Conservation (phyloP, 1,140 invertebrate species). For the Drosophila equinoxialis region DNA sequence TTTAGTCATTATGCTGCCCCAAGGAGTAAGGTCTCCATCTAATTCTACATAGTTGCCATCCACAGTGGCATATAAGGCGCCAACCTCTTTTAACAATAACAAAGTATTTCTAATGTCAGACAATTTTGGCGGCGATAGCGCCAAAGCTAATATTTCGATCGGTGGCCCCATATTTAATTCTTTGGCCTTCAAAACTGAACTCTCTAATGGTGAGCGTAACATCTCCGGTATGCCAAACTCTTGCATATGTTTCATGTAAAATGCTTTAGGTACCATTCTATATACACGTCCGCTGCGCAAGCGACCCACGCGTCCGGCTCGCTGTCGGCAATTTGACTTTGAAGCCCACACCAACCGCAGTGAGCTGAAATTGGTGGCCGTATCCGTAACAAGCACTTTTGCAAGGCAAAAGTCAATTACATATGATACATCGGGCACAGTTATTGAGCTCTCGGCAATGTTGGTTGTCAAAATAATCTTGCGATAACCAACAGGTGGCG, state of each 20-base stretch:
- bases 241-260: constrained; percentile 86
- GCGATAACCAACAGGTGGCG: constrained; percentile 84
- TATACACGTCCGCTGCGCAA: constrained; percentile 94
- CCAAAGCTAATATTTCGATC: constrained; percentile 90
- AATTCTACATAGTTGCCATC: constrained; percentile 84
- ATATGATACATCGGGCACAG: constrained; percentile 96
- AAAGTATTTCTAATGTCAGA: constrained; percentile 92
- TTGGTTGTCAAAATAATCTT: constrained; percentile 98
- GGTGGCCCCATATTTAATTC: constrained; percentile 93
- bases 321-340: constrained; percentile 93
- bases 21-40: constrained; percentile 95
- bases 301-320: constrained; percentile 95
- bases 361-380: constrained; percentile 90
- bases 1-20: constrained; percentile 92
- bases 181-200: constrained; percentile 93
- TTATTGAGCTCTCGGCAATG: constrained; percentile 98
- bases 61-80: constrained; percentile 87
- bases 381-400: constrained; percentile 90
- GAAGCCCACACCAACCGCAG: constrained; percentile 94
- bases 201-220: constrained; percentile 90
- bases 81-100: constrained; percentile 92
- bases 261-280: constrained; percentile 89
- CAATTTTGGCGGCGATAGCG: constrained; percentile 94
- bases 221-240: constrained; percentile 90
- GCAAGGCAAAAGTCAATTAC: constrained; percentile 98